Conservation (phyloP, 2,888 invertebrate genomes). For the Parnassius smintheus region DNA sequence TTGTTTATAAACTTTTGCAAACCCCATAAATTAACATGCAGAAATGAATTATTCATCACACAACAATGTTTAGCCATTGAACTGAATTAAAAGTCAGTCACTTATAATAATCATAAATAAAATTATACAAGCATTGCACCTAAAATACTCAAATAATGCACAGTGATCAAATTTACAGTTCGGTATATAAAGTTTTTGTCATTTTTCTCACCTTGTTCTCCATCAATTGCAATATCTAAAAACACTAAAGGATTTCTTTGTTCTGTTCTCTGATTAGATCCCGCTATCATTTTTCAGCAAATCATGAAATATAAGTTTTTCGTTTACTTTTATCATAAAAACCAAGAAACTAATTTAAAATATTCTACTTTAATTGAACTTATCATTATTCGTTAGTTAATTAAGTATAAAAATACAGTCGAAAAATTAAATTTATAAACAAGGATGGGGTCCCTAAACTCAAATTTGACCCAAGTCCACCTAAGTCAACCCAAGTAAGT, state of each 20-base stretch:
- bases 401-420: constrained; percentile 33
- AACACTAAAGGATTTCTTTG: constrained; percentile 85
- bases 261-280: constrained; percentile 37
- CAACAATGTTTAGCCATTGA: constrained; percentile 35
- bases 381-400: constrained; percentile 31
- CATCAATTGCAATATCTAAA: constrained; percentile 85
- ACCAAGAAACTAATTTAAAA: constrained; percentile 17
- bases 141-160: constrained; percentile 20
- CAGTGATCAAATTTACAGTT: constrained; percentile 4
- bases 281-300: constrained; percentile 36
- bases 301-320: constrained; percentile 24
- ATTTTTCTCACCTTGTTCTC: constrained; percentile 82
- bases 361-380: constrained; percentile 24
- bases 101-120: constrained; percentile 36
- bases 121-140: constrained; percentile 27
- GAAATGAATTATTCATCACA: constrained; percentile 30
- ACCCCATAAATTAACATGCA: constrained; percentile 10
- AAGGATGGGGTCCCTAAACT: constrained; percentile 24
- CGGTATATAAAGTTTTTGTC: not conserved
- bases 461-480: constrained; percentile 5
- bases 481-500: no score
- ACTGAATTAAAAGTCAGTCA: constrained; percentile 32
- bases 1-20: constrained; percentile 5
- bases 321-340: constrained; percentile 18
- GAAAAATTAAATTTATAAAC: constrained; percentile 28